These are phyloP conservation scores for Empis stercorea DNA, from an alignment of 2,888 invertebrate genomes.

Conservation along the genomic window DNA sequence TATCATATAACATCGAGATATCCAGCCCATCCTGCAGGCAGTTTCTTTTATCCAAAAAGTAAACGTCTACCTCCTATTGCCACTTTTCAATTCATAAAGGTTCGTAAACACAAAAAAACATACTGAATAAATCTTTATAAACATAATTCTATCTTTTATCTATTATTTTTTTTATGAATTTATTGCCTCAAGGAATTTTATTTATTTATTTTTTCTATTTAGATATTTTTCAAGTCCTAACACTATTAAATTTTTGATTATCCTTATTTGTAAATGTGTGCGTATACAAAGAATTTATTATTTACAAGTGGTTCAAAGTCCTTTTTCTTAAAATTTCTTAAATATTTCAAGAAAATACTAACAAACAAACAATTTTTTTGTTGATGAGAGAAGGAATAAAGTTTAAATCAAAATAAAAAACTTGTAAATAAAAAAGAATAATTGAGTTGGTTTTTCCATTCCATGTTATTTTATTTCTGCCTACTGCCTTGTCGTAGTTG, in stretches of 20 bases:
- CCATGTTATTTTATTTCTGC: too few relatives aligned
- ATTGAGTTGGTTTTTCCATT: background rate
- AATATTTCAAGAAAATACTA: background rate
- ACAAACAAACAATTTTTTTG: background rate
- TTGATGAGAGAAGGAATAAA: background rate
- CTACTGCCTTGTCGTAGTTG: too few relatives aligned
- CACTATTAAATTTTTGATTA: conserved; percentile 1
- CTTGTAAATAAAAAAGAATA: background rate
- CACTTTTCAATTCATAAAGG: conserved; percentile 83
- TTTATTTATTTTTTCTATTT: too few relatives aligned
- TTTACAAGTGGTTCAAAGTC: background rate
- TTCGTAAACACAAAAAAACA: conserved; percentile 31
- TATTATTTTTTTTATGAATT: background rate
- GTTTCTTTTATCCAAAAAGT: conserved; percentile 85
- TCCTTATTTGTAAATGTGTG: background rate
- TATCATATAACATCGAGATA: conserved; percentile 78
- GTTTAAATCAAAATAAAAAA: background rate
- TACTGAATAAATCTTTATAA: background rate
- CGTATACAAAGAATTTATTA: too few relatives aligned
- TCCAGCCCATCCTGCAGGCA: conserved; percentile 85
- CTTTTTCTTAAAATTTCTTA: background rate
- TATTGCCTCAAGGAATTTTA: too few relatives aligned
- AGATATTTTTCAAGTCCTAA: too few relatives aligned
- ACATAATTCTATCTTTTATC: background rate
- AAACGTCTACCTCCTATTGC: conserved; percentile 80